Evolutionary conservation across 2,888 invertebrate species (phyloP).

Genomic region (Eupithecia abbreviata): DNA sequence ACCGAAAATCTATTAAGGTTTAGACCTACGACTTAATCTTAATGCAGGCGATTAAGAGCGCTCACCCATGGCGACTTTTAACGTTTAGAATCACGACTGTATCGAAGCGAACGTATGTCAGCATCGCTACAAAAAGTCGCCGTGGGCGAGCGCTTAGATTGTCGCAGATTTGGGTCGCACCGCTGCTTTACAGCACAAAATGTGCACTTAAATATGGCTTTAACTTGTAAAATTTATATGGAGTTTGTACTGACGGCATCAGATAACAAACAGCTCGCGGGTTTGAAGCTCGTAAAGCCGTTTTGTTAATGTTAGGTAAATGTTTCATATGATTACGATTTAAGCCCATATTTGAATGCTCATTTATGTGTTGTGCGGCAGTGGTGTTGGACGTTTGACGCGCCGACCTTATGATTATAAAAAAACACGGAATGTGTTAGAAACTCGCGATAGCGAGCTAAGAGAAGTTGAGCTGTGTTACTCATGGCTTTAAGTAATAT

Average conservation of each 20-base stretch:
- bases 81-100: too few species aligned
- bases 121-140: too few species aligned
- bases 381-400: not conserved
- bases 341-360: not conserved
- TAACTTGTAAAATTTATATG: not conserved
- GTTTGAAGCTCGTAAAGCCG: not conserved
- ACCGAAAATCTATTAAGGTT: not conserved
- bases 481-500: too few species aligned
- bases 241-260: not conserved
- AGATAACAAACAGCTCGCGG: not conserved
- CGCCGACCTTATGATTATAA: not conserved
- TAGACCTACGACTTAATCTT: not conserved
- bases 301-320: not conserved
- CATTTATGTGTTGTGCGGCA: not conserved
- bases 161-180: not conserved
- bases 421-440: not conserved
- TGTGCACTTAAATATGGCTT: not conserved
- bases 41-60: not conserved
- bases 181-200: not conserved
- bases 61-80: too few species aligned
- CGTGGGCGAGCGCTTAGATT: not conserved
- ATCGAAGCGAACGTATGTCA: too few species aligned
- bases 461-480: too few species aligned
- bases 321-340: not conserved
- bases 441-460: not conserved